Conservation (phyloP, 2,888 invertebrate genomes). For the Pheosia gnoma region DNA sequence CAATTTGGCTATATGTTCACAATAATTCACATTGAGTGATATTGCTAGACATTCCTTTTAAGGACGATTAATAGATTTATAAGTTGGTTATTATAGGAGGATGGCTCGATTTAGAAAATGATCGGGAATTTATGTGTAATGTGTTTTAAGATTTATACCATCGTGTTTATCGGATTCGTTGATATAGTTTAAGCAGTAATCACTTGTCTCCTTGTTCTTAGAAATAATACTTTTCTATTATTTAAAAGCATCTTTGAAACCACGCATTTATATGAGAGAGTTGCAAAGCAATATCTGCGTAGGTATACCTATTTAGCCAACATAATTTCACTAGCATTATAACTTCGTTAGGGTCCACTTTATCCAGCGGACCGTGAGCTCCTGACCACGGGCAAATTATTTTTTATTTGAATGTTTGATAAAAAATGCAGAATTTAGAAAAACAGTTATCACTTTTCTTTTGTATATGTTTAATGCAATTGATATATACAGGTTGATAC, state of each 20-base stretch:
- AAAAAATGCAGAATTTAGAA: not conserved
- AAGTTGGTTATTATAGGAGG: conserved; percentile 1
- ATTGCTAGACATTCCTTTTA: conserved; percentile 11
- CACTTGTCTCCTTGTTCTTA: too few relatives aligned
- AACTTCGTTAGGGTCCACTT: conserved; percentile 51
- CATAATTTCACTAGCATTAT: conserved; percentile 38
- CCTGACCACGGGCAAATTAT: conserved; percentile 42
- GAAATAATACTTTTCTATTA: not conserved
- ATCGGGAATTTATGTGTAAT: not conserved
- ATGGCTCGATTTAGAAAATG: not conserved
- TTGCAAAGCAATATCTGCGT: conserved; percentile 33
- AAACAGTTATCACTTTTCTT: too few relatives aligned
- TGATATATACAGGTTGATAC: too few relatives aligned
- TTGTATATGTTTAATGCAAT: too few relatives aligned
- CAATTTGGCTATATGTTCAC: conserved; percentile 54
- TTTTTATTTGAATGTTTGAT: conserved; percentile 18
- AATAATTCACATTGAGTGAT: conserved; percentile 42
- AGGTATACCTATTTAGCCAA: conserved; percentile 36
- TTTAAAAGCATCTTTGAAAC: not conserved
- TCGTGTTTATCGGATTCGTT: too few relatives aligned
- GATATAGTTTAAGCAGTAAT: too few relatives aligned
- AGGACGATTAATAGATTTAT: conserved; percentile 9
- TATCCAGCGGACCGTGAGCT: conserved; percentile 42
- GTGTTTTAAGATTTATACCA: too few relatives aligned
- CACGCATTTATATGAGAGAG: conserved; percentile 26